Evolutionary conservation across 1,140 invertebrate genomes (phyloP).

Genomic region (Pteromalus puparum): DNA sequence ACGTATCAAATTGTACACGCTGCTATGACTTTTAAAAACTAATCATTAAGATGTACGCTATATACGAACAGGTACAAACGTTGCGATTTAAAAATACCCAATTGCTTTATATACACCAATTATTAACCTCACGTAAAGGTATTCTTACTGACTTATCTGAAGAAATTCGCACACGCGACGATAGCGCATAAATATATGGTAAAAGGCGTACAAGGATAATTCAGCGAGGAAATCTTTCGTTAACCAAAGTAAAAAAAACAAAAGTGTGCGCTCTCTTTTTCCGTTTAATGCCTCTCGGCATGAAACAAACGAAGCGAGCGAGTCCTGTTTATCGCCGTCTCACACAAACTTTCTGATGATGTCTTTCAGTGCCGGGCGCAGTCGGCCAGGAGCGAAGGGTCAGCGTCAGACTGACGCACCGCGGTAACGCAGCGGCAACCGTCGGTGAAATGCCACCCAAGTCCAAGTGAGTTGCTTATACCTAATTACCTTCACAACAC

Average conservation of each 20-base stretch:
- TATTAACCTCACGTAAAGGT: not conserved
- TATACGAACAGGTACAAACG: not conserved
- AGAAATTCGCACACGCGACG: not conserved
- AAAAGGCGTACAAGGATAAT: not conserved
- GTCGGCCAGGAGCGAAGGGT: constrained; percentile 73
- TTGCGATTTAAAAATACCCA: constrained; percentile 27
- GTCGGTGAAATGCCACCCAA: constrained; percentile 69
- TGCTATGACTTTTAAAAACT: not conserved
- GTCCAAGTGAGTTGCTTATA: constrained; percentile 73
- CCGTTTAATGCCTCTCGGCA: constrained; percentile 23
- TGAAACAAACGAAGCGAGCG: not conserved
- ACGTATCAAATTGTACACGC: constrained; percentile 3
- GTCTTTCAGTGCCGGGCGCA: constrained; percentile 69
- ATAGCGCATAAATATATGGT: not conserved
- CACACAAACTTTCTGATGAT: constrained; percentile 50
- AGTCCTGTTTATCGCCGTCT: not conserved
- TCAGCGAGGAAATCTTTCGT: constrained; percentile 9
- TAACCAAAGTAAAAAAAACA: not conserved
- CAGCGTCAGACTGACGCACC: constrained; percentile 71
- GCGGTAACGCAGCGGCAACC: constrained; percentile 65
- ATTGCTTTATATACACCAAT: constrained; percentile 15
- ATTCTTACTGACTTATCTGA: constrained; percentile 10
- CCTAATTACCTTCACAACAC: not conserved
- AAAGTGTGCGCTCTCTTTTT: constrained; percentile 33
- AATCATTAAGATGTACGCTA: not conserved